phyloP scores from a whole-genome alignment of 2,888 invertebrate genomes.

The Troglohyphantes excavatus region DNA sequence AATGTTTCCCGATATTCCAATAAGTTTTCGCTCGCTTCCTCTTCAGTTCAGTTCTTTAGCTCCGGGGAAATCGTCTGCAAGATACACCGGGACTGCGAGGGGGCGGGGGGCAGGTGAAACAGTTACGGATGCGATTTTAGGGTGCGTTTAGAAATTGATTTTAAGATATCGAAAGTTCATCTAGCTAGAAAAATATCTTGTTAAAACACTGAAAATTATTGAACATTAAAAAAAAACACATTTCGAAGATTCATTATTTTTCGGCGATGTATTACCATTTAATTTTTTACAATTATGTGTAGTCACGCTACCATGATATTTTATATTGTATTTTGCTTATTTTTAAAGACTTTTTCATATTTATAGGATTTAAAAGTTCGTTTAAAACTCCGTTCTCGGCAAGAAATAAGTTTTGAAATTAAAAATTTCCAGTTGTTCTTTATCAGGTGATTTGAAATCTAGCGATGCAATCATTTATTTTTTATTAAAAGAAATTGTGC shows the following conservation, averaged over 20 bases:
- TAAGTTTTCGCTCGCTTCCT: slow-evolving; percentile 62
- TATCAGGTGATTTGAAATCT: too few species aligned
- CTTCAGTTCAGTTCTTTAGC: slow-evolving; percentile 49
- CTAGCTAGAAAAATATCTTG: background rate
- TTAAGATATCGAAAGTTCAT: slow-evolving; percentile 8
- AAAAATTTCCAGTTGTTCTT: too few species aligned
- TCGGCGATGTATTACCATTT: background rate
- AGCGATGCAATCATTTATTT: too few species aligned
- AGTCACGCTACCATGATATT: background rate
- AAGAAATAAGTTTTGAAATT: too few species aligned
- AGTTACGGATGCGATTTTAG: slow-evolving; percentile 53
- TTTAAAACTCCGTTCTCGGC: too few species aligned
- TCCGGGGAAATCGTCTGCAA: slow-evolving; percentile 56
- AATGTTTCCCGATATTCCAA: slow-evolving; percentile 76
- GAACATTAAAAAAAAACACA: background rate
- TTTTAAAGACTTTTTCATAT: too few species aligned
- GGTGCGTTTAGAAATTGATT: slow-evolving; percentile 66
- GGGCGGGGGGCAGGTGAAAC: slow-evolving; percentile 61
- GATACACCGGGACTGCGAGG: slow-evolving; percentile 16
- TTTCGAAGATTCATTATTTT: background rate
- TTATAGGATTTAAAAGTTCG: too few species aligned
- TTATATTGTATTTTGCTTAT: background rate
- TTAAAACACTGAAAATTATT: background rate
- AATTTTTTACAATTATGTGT: background rate
- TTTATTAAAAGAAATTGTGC: too few species aligned